Conservation (phyloP, 2,797 vertebrate species). For the Hephaestus fuliginosus region DNA sequence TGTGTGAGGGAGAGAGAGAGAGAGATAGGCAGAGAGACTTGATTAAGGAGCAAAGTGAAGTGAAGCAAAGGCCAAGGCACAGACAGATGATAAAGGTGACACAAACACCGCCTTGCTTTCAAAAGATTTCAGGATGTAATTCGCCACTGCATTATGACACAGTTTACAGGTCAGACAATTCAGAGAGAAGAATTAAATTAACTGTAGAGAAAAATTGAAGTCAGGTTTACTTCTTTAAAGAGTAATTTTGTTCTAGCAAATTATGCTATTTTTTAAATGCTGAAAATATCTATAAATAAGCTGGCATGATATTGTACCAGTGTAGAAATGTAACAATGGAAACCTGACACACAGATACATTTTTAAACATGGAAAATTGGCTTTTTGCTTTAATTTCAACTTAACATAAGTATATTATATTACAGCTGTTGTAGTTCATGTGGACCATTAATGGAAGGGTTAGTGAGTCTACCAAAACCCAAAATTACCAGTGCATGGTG, state of each 20-base stretch:
- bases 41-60: conserved; percentile 22
- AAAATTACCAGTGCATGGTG: background rate
- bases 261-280: background rate
- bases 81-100: conserved; percentile 1
- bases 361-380: background rate
- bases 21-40: background rate
- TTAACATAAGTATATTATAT: background rate
- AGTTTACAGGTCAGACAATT: background rate
- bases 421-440: background rate
- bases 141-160: background rate
- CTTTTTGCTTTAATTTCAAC: background rate
- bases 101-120: conserved; percentile 11
- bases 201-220: background rate
- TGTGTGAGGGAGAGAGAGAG: background rate
- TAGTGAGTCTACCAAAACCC: background rate
- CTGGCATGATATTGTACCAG: background rate
- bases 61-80: conserved; percentile 8
- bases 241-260: background rate
- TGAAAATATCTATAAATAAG: background rate
- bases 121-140: background rate
- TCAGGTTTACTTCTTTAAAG: background rate
- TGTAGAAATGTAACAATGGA: background rate
- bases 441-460: background rate
- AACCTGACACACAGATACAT: background rate
- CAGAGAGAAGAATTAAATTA: background rate